Base-by-base conservation (phyloP, 1,140 invertebrate species). In the Watersipora subatra region DNA sequence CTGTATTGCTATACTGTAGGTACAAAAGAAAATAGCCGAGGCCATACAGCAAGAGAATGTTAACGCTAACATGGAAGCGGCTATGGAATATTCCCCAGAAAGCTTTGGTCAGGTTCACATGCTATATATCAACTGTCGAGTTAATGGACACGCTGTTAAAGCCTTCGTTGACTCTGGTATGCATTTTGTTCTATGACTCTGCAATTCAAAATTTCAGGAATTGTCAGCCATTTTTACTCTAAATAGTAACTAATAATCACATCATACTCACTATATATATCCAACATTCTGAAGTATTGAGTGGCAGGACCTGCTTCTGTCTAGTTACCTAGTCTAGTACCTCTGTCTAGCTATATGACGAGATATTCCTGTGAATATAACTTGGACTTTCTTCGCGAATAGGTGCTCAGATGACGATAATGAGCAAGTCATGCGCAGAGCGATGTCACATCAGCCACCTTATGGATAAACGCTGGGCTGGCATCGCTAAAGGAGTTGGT, bases 81-180 rank as follows among this genome's bases (percentile, higher is more conserved):
- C 94, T 0, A 96, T 98, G 86, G 94, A 98, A 76, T 93, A 92
- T 76, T 93, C 94, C 81, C 95, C 95, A 0, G 94, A 98, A 79
- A 94, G 90, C 22, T 98, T 97, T 82, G 95, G 93, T 59, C 93
- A 92, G 20, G 94, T 98, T 57, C 87, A 91, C 17, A 98, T 98
- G 94, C 83, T 98, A 46, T 98, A 97, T 74, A 94, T 98, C 64
- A 74, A 80, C 61, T 80, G 79, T 69, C 65, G 64, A 30, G 76
- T 98, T 0, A 97, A 98, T 82, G 93, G 93, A 68, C 87, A 90
- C 80, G 89, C 90, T 12, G 92, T 97, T 0, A 97, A 97, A 82
- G 94, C 95, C 2, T 98, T 98, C 80, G 94, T 98, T 67, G 94
- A 98, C 81, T 97, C 93, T 69, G 89, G 89, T 88, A 79, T 58